Base-by-base conservation (phyloP, 1,140 invertebrate species). In the Acromyrmex echinatior region DNA sequence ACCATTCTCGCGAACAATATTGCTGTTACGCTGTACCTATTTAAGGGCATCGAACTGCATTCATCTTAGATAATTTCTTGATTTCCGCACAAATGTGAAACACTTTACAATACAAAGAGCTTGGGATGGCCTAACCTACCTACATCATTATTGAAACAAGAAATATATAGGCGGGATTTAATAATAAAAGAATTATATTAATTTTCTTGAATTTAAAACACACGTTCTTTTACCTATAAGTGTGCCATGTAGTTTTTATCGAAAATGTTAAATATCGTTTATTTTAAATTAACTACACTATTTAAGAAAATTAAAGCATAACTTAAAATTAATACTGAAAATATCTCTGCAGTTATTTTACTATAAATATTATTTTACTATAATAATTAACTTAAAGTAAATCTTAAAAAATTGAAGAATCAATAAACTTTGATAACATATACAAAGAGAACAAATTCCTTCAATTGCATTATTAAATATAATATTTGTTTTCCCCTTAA, bases 61-160 rank as follows among this genome's bases (percentile, higher is more conserved):
- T 76, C 25, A 60, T 76, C n/a, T 10, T 25, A 45, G 14, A 76
- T 60, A 76, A 76, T 25, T 76, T 25, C 56, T 12, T 25, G 53
- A 21, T 14, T 76, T 60, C 14, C 31, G 71, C 31, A 25, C n/a
- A 25, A 70, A 25, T 21, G 28, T 10, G 16, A 16, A 18, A 35
- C 18, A 56, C 25, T 18, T 56, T 28, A 74, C 18, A 76, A 21
- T n/a, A 18, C n/a, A n/a, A 60, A 45, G n/a, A 5, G 12, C 2
- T 74, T n/a, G 21, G n/a, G n/a, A 60, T 25, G 21, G 5, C 6
- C n/a, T 76, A 60, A 76, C 60, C 6, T 76, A 60, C 14, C 6
- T 76, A 60, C n/a, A 76, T 76, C 5, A 6, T 3, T 25, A 53
- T 6, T 3, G 12, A 5, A 16, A 76, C 31, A 56, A 60, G 5